Base-by-base conservation (phyloP, 2,113 vertebrate genomes). In the Miniopterus natalensis region DNA sequence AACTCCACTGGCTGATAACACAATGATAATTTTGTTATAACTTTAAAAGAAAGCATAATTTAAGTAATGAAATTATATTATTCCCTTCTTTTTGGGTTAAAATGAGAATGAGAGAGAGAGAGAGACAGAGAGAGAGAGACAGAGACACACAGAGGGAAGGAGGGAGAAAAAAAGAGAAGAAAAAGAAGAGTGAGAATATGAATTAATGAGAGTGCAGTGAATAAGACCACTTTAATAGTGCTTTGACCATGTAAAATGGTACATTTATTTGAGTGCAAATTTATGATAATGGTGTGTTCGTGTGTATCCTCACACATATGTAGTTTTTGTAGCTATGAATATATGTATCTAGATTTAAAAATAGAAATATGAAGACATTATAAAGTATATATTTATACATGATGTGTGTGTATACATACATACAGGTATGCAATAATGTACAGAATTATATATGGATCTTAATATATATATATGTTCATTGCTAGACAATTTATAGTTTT, bases 31-130 rank as follows among this genome's bases (percentile, higher is more conserved):
- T 71, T 93, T 71, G 13, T 49, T 45, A n/a, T 0, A 87, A 36
- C 75, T 92, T 77, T 57, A 21, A 40, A 73, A 78, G 31, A 84
- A 88, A 90, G 10, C 36, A 90, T 45, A 80, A 1, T 85, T 93
- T 47, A 84, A 45, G 27, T 45, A 40, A 71, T 79, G 25, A 14
- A 27, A 31, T 63, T 40, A 42, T 49, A 36, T 73, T 66, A 45
- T 85, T 17, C 40, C 9, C 20, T 5, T 71, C 2, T 57, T 78
- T 78, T 47, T 12, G 20, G 25, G 36, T 27, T 73, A 65, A 78
- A 77, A 83, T 55, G 9, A 90, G 20, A 93, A 66, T 36, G 25
- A 73, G 15, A 68, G 0, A 59, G 11, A 31, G 40, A 80, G 13
- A 36, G 36, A 36, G 36, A 36, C 36, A 36, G 36, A 36, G 36